Base-by-base conservation (phyloP, 2,113 vertebrate genomes). In the Sceloporus undulatus region DNA sequence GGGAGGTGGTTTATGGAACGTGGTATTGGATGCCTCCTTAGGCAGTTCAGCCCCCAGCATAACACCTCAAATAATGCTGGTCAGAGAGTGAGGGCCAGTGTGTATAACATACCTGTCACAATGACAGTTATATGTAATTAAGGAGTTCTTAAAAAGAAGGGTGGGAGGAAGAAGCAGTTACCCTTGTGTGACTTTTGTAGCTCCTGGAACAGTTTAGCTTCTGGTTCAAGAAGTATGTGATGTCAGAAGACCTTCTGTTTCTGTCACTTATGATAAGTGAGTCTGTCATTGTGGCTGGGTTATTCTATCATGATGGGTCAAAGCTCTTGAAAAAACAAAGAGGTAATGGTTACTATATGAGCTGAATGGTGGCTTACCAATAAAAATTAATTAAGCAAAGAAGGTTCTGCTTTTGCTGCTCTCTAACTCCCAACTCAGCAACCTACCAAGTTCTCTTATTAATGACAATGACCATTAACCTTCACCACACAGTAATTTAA, bases 381-480 rank as follows among this genome's bases (percentile, higher is more conserved):
- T 85, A 40, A 85, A 91, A 76, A 89, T 82, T 86, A 90, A 89
- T 85, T 77, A n/a, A 79, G 78, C 27, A 86, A n/a, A 71, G 85
- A 83, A 80, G 82, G 40, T 74, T 79, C 86, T 87, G 59, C 34
- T 84, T n/a, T 48, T 85, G 48, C 74, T 79, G 85, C 87, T 91
- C 84, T 87, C 84, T 27, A 81, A 82, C 82, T 82, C 76, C 88
- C 40, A 66, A 42, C 71, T 92, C 87, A 83, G 1, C 71, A 86
- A 73, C 76, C 59, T 66, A 68, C 56, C 80, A 82, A 79, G 76
- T 74, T 93, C 75, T 78, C 78, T 87, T 79, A 68, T 85, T 85
- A 88, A 76, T 88, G 79, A 89, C 42, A 87, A 65, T 91, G 70
- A 59, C 87, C 88, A 74, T 59, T 3, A n/a, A 93, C 87, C 90